Conservation (phyloP, 2,113 vertebrate genomes). For the Corythornis cristatus region DNA sequence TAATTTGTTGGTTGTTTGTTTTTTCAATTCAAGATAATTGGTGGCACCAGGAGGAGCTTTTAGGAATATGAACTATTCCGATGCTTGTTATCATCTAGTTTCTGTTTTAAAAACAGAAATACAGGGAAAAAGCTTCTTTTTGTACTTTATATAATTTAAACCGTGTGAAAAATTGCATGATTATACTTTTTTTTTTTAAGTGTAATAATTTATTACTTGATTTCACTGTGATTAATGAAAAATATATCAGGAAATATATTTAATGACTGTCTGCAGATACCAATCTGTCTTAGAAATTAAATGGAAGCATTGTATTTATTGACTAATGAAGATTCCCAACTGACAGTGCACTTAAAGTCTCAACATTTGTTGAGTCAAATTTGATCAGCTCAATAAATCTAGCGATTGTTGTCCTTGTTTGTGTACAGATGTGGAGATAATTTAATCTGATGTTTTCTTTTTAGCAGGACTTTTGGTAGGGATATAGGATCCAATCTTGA, state of each 20-base stretch:
- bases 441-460: neutral
- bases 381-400: constrained; percentile 26
- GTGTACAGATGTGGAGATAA: neutral
- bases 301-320: constrained; percentile 22
- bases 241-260: constrained; percentile 48
- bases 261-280: constrained; percentile 50
- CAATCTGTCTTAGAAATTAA: constrained; percentile 11
- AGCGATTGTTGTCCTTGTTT: constrained; percentile 40
- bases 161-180: neutral
- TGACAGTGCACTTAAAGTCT: constrained; percentile 12
- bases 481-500: neutral
- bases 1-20: neutral
- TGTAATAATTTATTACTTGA: constrained; percentile 32
- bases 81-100: neutral
- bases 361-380: constrained; percentile 25
- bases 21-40: constrained; percentile 23
- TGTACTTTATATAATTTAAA: neutral
- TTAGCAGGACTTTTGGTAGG: neutral
- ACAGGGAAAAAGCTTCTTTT: neutral
- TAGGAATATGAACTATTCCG: neutral
- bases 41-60: neutral
- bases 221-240: constrained; percentile 39
- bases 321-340: constrained; percentile 37
- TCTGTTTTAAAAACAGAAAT: neutral
- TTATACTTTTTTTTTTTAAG: constrained; percentile 4